phyloP scores from a whole-genome alignment of 2,888 invertebrate genomes.

The Oscheius sp. region DNA sequence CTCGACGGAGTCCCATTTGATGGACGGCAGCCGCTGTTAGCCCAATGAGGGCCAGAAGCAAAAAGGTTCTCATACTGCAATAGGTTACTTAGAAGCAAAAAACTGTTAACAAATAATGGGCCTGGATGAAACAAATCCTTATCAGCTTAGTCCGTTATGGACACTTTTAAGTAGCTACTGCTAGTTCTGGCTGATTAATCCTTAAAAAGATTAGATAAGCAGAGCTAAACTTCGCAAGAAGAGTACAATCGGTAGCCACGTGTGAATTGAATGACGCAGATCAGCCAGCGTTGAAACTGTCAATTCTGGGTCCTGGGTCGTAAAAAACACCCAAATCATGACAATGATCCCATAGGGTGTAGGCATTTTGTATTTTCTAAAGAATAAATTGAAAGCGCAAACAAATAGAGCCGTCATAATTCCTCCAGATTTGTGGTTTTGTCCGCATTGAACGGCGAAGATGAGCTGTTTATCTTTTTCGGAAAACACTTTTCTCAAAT shows the following conservation, averaged over 20 bases:
- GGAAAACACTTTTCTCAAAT: no score
- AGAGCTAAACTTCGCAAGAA: neutral
- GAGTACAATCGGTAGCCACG: slow-evolving; percentile 23
- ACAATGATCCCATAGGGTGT: no score
- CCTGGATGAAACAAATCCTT: neutral
- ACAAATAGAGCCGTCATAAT: no score
- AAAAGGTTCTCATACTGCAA: slow-evolving; percentile 32
- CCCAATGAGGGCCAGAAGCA: slow-evolving; percentile 39
- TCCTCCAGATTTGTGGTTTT: no score
- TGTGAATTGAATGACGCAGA: slow-evolving; percentile 23
- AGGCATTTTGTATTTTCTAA: no score
- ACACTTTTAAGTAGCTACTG: neutral
- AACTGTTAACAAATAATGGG: neutral
- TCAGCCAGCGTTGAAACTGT: slow-evolving; percentile 20
- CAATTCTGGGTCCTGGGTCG: neutral
- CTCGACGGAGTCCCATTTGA: slow-evolving; percentile 42
- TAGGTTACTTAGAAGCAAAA: neutral
- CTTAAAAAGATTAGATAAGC: slow-evolving; percentile 23
- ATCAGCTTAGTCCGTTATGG: neutral
- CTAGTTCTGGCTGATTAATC: slow-evolving; percentile 9
- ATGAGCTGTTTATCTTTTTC: no score
- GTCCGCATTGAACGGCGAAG: no score
- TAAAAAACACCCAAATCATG: no score
- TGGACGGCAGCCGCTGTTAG: slow-evolving; percentile 34
- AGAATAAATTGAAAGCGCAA: no score